These are phyloP conservation scores for Silurus asotus DNA, from an alignment of 2,113 vertebrate genomes.

Conservation along the genomic window DNA sequence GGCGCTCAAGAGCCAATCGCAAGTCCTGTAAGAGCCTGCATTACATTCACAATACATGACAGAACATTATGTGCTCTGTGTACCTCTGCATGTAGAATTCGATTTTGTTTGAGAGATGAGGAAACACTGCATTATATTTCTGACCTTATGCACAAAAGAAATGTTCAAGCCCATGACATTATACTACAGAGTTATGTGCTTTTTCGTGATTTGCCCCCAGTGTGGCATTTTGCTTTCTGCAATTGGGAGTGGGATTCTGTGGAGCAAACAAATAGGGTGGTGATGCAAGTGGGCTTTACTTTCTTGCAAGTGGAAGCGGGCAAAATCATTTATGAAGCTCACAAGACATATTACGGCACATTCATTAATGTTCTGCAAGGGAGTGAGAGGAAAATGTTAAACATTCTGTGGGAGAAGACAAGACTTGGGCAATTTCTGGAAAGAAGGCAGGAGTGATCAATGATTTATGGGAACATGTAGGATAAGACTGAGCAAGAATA, in stretches of 20 bases:
- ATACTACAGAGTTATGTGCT: too few species aligned
- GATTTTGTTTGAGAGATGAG: not conserved
- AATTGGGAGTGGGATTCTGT: not conserved
- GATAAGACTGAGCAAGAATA: not conserved
- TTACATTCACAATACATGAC: not conserved
- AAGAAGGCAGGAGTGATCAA: not conserved
- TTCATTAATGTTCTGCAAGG: not conserved
- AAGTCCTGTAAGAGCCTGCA: slow-evolving; percentile 85
- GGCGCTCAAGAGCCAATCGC: slow-evolving; percentile 88
- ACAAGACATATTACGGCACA: not conserved
- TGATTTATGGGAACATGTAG: too few species aligned
- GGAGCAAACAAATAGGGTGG: not conserved
- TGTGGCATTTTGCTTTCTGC: not conserved
- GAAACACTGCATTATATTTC: not conserved
- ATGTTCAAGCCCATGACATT: too few species aligned
- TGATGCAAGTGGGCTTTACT: not conserved
- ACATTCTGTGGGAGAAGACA: not conserved
- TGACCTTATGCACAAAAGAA: not conserved
- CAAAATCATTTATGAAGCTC: not conserved
- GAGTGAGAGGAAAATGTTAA: not conserved
- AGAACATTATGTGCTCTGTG: not conserved
- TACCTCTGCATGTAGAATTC: not conserved
- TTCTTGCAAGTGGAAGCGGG: not conserved
- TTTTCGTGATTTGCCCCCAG: not conserved
- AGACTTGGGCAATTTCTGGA: not conserved